Evolutionary conservation across 2,888 invertebrate species (phyloP).

Genomic region (Rosalia funebris): DNA sequence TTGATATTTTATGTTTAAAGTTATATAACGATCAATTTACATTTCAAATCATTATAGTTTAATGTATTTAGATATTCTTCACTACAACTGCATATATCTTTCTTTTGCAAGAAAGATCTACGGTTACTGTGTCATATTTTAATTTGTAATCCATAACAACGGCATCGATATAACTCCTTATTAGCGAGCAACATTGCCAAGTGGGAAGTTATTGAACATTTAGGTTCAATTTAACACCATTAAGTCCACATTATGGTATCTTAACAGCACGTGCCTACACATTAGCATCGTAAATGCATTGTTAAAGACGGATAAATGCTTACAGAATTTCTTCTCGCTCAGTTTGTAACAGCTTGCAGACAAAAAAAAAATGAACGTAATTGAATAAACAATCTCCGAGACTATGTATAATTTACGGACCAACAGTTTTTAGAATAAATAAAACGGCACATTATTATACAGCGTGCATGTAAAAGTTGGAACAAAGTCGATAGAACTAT

Average conservation of each 20-base stretch:
- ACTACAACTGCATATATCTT: too few species aligned
- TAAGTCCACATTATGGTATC: constrained; percentile 37
- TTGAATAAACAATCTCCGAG: constrained; percentile 8
- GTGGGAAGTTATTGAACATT: constrained; percentile 21
- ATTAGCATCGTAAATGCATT: constrained; percentile 35
- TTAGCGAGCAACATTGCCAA: constrained; percentile 6
- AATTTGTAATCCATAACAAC: constrained; percentile 8
- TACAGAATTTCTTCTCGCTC: constrained; percentile 31
- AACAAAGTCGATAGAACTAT: too few species aligned
- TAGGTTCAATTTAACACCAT: constrained; percentile 35
- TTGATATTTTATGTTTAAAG: too few species aligned
- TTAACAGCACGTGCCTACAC: constrained; percentile 38
- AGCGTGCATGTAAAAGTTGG: too few species aligned
- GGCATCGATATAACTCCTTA: constrained; percentile 13
- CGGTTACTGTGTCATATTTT: too few species aligned
- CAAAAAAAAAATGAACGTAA: too few species aligned
- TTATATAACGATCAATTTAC: too few species aligned
- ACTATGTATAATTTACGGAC: background rate
- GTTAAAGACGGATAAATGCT: constrained; percentile 36
- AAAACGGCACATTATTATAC: too few species aligned
- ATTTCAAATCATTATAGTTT: too few species aligned
- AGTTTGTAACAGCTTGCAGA: constrained; percentile 11
- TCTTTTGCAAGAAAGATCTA: too few species aligned
- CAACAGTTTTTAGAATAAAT: background rate
- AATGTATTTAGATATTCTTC: too few species aligned